Base-by-base conservation (phyloP, 2,797 vertebrate genomes). In the Staurois parvus region DNA sequence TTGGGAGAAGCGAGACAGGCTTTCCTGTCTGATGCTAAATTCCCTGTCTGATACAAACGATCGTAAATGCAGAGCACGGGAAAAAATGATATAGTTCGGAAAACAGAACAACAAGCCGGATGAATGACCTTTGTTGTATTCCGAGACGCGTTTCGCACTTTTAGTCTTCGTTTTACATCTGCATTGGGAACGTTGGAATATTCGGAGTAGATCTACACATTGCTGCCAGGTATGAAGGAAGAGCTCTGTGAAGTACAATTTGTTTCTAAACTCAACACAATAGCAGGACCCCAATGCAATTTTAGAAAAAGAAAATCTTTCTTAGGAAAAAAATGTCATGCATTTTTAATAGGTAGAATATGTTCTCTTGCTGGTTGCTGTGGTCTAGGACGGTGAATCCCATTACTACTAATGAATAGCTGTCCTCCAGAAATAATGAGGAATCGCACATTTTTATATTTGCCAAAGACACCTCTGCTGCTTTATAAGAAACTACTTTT, bases 11-110 rank as follows among this genome's bases (percentile, higher is more conserved):
- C 26, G 72, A 52, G 72, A 74, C 81, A 75, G 62, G 72, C 28
- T 68, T 48, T 75, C 70, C 29, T 83, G 59, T 83, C 72, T 67
- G 72, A 42, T 72, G 59, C 79, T 81, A 42, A 72, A 81, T 81
- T 81, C 79, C 32, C 69, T 30, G 79, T 26, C 79, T 73, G 48
- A 81, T 81, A 73, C 68, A 42, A 73, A 70, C 26, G 10, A 66
- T 2, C 0, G 79, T 59, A 81, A 72, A 81, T 64, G 52, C 42
- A 40, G 8, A 30, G 40, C 26, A 34, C 34, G 15, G 59, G 79
- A 4, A 59, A n/a, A 34, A 59, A 59, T 69, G 34, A 26, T 29
- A 66, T 12, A 4, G 64, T 9, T 66, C 64, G 10, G n/a, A 78
- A 66, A 67, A 66, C 26, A 66, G 64, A 66, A 59, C n/a, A n/a